These are phyloP conservation scores for Pammene aurita DNA, from an alignment of 2,888 invertebrate genomes.

Conservation along the genomic window DNA sequence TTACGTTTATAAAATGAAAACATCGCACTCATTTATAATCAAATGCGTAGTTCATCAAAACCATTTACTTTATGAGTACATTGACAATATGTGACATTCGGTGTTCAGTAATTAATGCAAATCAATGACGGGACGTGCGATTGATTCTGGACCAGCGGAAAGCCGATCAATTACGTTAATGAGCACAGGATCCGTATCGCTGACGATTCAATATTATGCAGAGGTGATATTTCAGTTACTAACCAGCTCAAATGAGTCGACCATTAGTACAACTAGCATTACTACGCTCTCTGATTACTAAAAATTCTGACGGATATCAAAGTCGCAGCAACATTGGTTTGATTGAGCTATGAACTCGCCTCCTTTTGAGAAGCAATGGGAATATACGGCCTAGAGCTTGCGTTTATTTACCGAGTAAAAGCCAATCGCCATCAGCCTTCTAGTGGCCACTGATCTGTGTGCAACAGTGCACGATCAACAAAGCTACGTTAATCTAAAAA, in stretches of 20 bases:
- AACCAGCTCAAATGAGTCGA: background rate
- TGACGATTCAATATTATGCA: constrained; percentile 77
- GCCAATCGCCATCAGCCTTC: constrained; percentile 49
- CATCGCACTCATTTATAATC: constrained; percentile 47
- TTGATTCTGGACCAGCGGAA: constrained; percentile 74
- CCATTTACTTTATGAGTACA: constrained; percentile 65
- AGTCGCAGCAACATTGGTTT: background rate
- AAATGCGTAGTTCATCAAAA: constrained; percentile 68
- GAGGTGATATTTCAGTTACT: background rate
- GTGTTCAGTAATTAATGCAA: constrained; percentile 78
- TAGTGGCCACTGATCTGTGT: constrained; percentile 38
- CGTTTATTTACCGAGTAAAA: constrained; percentile 66
- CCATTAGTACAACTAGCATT: background rate
- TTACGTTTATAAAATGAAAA: too few species aligned
- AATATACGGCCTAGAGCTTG: constrained; percentile 58
- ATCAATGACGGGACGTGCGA: constrained; percentile 78
- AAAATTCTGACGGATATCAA: background rate
- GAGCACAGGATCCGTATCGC: constrained; percentile 76
- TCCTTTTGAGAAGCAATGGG: background rate
- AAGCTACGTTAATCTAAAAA: background rate
- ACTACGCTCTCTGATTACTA: too few species aligned
- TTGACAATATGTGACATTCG: constrained; percentile 73
- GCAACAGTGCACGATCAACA: constrained; percentile 11
- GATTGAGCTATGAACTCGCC: background rate
- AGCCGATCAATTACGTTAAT: constrained; percentile 82